Evolutionary conservation across 2,113 vertebrate genomes (phyloP).

Genomic region (Sander lucioperca): DNA sequence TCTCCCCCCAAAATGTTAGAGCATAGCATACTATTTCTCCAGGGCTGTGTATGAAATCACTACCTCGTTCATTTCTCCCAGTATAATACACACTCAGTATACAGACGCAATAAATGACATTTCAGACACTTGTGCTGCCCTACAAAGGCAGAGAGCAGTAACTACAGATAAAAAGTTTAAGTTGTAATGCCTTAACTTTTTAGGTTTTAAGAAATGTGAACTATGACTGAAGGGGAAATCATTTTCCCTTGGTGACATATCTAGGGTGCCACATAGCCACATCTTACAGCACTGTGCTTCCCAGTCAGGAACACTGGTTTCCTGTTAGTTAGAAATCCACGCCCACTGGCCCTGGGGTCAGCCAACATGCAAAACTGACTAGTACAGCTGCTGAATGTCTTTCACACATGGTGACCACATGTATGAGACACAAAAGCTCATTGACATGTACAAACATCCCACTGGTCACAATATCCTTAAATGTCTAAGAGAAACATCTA

Average conservation of each 20-base stretch:
- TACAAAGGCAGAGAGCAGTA: background rate
- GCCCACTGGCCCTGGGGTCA: background rate
- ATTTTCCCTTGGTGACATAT: background rate
- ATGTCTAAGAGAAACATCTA: background rate
- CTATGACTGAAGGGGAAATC: background rate
- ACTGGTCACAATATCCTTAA: background rate
- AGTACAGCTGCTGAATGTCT: slow-evolving; percentile 13
- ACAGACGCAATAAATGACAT: background rate
- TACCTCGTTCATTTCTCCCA: background rate
- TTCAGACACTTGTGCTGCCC: background rate
- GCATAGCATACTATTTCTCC: too few species aligned
- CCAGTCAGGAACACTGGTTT: slow-evolving; percentile 7
- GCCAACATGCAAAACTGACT: background rate
- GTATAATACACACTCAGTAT: background rate
- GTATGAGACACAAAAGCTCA: slow-evolving; percentile 3
- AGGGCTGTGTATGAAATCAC: too few species aligned
- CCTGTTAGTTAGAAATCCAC: slow-evolving; percentile 21
- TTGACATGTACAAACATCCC: background rate
- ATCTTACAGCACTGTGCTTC: background rate
- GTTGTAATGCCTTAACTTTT: too few species aligned
- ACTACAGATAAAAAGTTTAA: too few species aligned
- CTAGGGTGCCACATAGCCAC: background rate
- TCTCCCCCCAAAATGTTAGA: too few species aligned
- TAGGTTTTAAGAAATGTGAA: background rate
- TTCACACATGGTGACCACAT: slow-evolving; percentile 54